A percentile compares a stretch with the other conserved stretches of the same genome.
Conservation (phyloP, 1,140 invertebrate species). For the Drosophila nannoptera region DNA sequence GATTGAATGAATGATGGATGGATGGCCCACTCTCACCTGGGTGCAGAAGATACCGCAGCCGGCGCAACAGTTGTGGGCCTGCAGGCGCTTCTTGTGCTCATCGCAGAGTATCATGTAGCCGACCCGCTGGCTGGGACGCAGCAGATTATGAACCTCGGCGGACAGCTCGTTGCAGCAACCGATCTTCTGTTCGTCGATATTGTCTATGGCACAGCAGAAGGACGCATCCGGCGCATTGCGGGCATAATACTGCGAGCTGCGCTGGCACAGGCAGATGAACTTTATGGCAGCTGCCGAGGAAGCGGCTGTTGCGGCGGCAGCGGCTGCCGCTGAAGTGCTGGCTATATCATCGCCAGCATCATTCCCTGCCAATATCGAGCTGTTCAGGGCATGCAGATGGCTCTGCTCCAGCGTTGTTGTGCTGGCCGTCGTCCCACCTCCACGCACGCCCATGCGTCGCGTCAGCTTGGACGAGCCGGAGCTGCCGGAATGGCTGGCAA, state of each 20-base stretch:
- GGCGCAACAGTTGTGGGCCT: slow-evolving; percentile 92
- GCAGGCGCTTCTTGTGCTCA: slow-evolving; percentile 87
- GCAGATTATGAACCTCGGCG: slow-evolving; percentile 81
- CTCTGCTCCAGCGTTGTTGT: slow-evolving; percentile 23
- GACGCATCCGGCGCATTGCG: slow-evolving; percentile 64
- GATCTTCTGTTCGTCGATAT: slow-evolving; percentile 87
- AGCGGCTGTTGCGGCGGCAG: slow-evolving; percentile 3
- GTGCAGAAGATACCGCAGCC: slow-evolving; percentile 95
- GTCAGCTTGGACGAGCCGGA: slow-evolving; percentile 28
- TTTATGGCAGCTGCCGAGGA: slow-evolving; percentile 23
- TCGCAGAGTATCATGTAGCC: slow-evolving; percentile 92
- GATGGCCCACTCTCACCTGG: too few relatives aligned
- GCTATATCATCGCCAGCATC: slow-evolving; percentile 41
- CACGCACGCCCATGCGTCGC: slow-evolving; percentile 27
- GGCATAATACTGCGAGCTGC: slow-evolving; percentile 73
- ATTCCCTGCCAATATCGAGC: slow-evolving; percentile 27
- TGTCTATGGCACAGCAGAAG: slow-evolving; percentile 86
- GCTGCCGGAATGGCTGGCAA: background rate
- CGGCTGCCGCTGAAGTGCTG: slow-evolving; percentile 22
- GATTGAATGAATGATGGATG: background rate
- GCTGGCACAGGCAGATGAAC: slow-evolving; percentile 75
- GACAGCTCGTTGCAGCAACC: slow-evolving; percentile 87
- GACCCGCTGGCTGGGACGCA: slow-evolving; percentile 88
- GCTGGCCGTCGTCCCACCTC: background rate
- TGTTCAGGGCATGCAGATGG: slow-evolving; percentile 48